phyloP scores from a whole-genome alignment of 2,113 vertebrate genomes.

The Tetrao urogallus region DNA sequence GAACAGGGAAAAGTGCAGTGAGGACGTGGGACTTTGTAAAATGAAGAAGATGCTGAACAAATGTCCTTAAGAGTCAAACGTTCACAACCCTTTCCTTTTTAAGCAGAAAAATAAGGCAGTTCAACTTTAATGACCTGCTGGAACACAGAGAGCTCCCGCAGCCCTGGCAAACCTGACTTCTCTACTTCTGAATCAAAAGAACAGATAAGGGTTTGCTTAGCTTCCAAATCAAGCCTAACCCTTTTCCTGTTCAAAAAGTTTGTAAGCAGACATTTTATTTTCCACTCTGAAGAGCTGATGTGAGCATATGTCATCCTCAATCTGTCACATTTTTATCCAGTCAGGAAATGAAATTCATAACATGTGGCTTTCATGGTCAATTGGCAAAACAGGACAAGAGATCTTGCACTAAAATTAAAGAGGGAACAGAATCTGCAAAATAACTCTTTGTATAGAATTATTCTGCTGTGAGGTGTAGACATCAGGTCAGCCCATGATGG shows the following conservation, averaged over 20 bases:
- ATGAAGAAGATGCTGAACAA: not conserved
- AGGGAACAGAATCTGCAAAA: not conserved
- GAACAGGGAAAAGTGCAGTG: not conserved
- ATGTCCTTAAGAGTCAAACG: not conserved
- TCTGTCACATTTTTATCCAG: not conserved
- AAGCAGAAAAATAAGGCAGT: not conserved
- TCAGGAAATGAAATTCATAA: not conserved
- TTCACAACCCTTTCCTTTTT: not conserved
- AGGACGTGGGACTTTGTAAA: not conserved
- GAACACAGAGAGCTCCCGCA: not conserved
- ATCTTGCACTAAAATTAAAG: not conserved
- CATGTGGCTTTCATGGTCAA: not conserved
- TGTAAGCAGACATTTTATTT: not conserved
- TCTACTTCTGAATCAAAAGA: not conserved
- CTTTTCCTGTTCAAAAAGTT: not conserved
- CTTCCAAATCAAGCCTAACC: not conserved
- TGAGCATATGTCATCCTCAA: not conserved
- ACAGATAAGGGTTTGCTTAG: not conserved
- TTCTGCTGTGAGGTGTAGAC: not conserved
- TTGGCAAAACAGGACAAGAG: not conserved
- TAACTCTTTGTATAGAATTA: not conserved
- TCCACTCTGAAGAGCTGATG: not conserved
- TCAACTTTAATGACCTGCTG: not conserved
- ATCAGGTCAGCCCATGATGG: not conserved
- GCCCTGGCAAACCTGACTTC: not conserved